A percentile compares a stretch with the other conserved stretches of the same genome.
These are phyloP conservation scores for Archivesica marissinica DNA, from an alignment of 1,140 invertebrate genomes.

Conservation along the genomic window DNA sequence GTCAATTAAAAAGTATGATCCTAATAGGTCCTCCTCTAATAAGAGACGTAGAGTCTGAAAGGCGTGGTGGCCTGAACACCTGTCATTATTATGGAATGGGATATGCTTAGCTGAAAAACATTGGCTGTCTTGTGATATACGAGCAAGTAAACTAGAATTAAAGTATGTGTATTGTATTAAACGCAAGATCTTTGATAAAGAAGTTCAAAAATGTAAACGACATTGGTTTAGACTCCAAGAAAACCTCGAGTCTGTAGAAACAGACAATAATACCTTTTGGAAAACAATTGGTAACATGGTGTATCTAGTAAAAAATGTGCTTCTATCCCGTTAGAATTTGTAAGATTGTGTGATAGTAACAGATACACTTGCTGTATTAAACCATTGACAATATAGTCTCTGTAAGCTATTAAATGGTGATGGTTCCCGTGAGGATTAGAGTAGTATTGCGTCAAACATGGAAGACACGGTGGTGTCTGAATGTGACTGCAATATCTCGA, in stretches of 20 bases:
- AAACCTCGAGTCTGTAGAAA: no score
- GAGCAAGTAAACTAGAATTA: no score
- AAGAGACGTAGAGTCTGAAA: not conserved
- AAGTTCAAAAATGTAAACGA: no score
- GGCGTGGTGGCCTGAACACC: not conserved
- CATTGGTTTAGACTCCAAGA: no score
- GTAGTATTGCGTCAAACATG: not conserved
- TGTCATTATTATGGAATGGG: no score
- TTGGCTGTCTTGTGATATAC: no score
- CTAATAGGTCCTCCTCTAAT: not conserved
- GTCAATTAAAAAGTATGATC: not conserved
- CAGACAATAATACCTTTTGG: slow-evolving; percentile 24
- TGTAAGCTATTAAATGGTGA: not conserved
- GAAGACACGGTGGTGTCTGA: not conserved
- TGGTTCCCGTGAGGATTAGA: not conserved
- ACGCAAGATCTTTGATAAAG: no score
- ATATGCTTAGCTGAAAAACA: no score
- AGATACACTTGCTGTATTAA: not conserved
- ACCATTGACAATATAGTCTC: not conserved
- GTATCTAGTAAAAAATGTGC: not conserved
- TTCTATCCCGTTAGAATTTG: not conserved
- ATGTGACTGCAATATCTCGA: slow-evolving; percentile 13
- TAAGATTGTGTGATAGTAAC: not conserved
- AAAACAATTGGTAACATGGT: slow-evolving; percentile 22
- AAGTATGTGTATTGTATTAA: no score